Percentiles rank a stretch among this genome's conserved stretches.
These are phyloP conservation scores for Drosophila leontia DNA, from an alignment of 1,140 invertebrate genomes.

Conservation along the genomic window DNA sequence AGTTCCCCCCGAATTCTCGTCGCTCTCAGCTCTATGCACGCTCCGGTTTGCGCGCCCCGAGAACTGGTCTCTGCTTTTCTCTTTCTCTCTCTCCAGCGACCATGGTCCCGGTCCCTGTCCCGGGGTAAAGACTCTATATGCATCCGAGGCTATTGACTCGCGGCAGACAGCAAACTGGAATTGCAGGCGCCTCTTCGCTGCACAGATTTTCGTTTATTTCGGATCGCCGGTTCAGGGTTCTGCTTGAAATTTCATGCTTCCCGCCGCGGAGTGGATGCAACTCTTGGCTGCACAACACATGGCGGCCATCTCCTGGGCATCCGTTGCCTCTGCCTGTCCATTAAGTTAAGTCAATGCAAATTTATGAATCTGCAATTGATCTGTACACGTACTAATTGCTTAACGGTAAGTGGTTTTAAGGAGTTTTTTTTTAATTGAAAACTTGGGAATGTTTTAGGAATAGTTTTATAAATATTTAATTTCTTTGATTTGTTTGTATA, in stretches of 20 bases:
- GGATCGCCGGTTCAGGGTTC: constrained; percentile 44
- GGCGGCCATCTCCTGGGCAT: constrained; percentile 9
- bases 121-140: constrained; percentile 45
- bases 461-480: neutral
- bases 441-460: neutral
- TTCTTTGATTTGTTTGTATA: neutral
- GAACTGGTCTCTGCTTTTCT: constrained; percentile 52
- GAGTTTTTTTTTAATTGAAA: constrained; percentile 1
- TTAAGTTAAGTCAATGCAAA: constrained; percentile 31
- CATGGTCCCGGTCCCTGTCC: constrained; percentile 29
- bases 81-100: constrained; percentile 38
- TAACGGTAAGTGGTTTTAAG: neutral
- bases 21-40: constrained; percentile 10
- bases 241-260: constrained; percentile 46
- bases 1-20: constrained; percentile 12
- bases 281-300: constrained; percentile 19
- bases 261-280: constrained; percentile 20
- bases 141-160: constrained; percentile 73
- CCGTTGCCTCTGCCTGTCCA: constrained; percentile 6
- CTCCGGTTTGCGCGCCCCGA: constrained; percentile 21
- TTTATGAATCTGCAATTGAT: constrained; percentile 45
- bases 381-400: constrained; percentile 9
- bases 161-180: constrained; percentile 69
- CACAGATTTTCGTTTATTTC: constrained; percentile 36
- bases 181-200: constrained; percentile 50